Base-by-base conservation (phyloP, 2,888 invertebrate genomes). In the Lepidocyrtinus sp. region DNA sequence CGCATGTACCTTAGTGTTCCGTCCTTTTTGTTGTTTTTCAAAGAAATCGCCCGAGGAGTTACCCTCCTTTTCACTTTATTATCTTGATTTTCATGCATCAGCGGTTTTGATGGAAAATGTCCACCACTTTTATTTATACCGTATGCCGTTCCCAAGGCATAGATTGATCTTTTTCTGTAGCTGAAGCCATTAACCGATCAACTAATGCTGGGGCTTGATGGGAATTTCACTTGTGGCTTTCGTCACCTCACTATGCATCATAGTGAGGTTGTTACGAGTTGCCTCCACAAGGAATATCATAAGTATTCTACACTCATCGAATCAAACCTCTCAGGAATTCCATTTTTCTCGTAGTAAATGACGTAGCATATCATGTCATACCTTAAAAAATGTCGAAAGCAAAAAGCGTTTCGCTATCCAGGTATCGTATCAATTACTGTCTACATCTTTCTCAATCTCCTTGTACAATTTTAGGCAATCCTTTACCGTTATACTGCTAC, bases 401-500 rank as follows among this genome's bases (percentile, higher is more conserved):
- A 36, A 17, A 26, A 67, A 68, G 61, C 67, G 68, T 59, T 61
- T 68, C 65, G 19, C 36, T n/a, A 17, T 45, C 3, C 45, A 55
- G 55, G 12, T 63, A 73, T 75, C 76, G 70, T 70, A 76, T 76
- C 76, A 76, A 76, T 76, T 76, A 76, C 76, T 76, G 76, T 75
- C 75, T 68, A 68, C 74, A 75, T 61, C 74, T 67, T 67, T 27
- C 67, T 75, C 74, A 67, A 67, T 75, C 74, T 75, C 63, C 55
- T n/a, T n/a, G n/a, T n/a, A n/a, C n/a, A n/a, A n/a, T n/a, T n/a
- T n/a, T n/a, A n/a, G n/a, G n/a, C n/a, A n/a, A n/a, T n/a, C n/a
- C n/a, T n/a, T n/a, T n/a, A n/a, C n/a, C n/a, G n/a, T n/a, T n/a
- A n/a, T n/a, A n/a, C n/a, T n/a, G n/a, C n/a, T n/a, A n/a, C n/a